Conservation (phyloP, 1,140 invertebrate genomes). For the Lithobius niger region DNA sequence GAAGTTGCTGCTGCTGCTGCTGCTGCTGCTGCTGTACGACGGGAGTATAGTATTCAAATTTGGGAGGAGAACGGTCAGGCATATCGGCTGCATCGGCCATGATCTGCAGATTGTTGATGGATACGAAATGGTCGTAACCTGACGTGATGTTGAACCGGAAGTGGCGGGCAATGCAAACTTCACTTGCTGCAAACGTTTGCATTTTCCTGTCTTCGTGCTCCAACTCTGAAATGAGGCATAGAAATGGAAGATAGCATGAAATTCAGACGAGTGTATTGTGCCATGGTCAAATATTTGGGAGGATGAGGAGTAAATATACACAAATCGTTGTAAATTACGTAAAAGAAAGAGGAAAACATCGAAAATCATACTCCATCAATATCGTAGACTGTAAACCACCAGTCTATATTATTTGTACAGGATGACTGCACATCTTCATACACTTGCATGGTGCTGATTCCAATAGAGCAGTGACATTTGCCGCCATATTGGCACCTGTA, state of each 20-base stretch:
- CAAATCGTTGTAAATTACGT: too few species aligned
- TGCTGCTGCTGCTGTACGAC: not conserved
- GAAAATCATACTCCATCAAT: too few species aligned
- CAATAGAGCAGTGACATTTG: too few species aligned
- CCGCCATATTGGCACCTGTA: too few species aligned
- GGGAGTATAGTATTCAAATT: not conserved
- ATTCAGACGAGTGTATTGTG: too few species aligned
- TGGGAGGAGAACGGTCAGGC: constrained; percentile 18
- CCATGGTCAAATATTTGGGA: too few species aligned
- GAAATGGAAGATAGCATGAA: not conserved
- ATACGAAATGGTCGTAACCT: constrained; percentile 1
- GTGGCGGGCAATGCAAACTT: not conserved
- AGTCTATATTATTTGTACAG: too few species aligned
- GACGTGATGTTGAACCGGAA: not conserved
- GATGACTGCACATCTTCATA: too few species aligned
- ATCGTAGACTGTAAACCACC: too few species aligned
- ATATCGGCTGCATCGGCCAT: not conserved
- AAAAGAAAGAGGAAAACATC: too few species aligned
- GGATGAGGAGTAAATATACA: too few species aligned
- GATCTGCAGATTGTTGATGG: constrained; percentile 2
- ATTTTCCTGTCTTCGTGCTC: not conserved
- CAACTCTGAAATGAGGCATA: not conserved
- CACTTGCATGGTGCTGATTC: too few species aligned
- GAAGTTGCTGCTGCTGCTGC: not conserved
- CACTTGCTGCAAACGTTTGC: not conserved